Base-by-base conservation (phyloP, 1,140 invertebrate genomes). In the Delia radicum region DNA sequence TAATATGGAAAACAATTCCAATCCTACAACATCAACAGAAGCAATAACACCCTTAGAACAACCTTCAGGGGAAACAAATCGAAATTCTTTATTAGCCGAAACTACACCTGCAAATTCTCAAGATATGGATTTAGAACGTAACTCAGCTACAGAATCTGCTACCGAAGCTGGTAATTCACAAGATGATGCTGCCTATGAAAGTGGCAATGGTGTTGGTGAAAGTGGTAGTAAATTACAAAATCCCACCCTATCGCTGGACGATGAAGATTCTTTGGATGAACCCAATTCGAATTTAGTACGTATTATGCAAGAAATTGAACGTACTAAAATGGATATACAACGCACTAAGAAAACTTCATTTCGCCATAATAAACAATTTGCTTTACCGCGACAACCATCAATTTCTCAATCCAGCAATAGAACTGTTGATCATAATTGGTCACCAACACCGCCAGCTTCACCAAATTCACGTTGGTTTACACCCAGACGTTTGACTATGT, bases 371-470 rank as follows among this genome's bases (percentile, higher is more conserved):
- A 76, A 76, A 61, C 37, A n/a, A 12, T 65, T 33, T 29, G 29
- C 29, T 15, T 27, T 31, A 2, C 27, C 29, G 3, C 21, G 61
- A 29, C 33, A 26, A 3, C 61, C 48, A 26, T 21, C 62, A 1
- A 26, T 69, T 26, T 55, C 72, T 26, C 42, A 63, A 26, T 74
- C 72, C 8, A 65, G 27, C 5, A 63, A 71, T 18, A 31, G 46
- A 21, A 62, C 55, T 7, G 69, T n/a, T 12, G 62, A 73, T 46
- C 75, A 65, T 13, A 80, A 81, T 8, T 85, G 83, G 83, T 82
- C 83, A 2, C 78, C 82, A 13, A 85, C 83, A 24, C 83, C 83
- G 0, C 83, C 83, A 4, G 82, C 81, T 4, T 85, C 83, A 1
- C 82, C 82, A 24, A 74, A 75, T 0, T 79, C 61, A 18, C 74